Evolutionary conservation across 2,113 vertebrate species (phyloP), one percentile per base, ranked within the genome.

Genomic region (western clawed frog (Xenopus tropicalis)): DNA sequence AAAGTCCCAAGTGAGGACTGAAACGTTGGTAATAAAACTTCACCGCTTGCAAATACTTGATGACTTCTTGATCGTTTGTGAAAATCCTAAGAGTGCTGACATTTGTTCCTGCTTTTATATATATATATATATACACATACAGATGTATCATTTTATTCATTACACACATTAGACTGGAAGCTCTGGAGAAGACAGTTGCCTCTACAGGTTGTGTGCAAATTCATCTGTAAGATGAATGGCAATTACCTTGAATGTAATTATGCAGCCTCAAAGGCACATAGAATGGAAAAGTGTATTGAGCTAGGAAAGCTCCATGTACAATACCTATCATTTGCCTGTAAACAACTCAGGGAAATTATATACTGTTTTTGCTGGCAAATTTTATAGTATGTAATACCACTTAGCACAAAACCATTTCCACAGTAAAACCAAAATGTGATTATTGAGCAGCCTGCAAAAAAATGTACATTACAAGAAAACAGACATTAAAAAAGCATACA

Each of bases 251-350:
- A 42, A 43, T n/a, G 19, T 66, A 67, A 66, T 59, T 74, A 51
- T 56, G 52, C 64, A 66, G 57, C 71, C 62, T 66, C 43, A 22
- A 61, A 42, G 1, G 57, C 19, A 69, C 56, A 74, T 37, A 61
- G 65, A 66, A 61, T 37, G 48, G 25, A 52, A 37, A 43, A 52
- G 44, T 37, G 23, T 74, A 52, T 68, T 56, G 46, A 67, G 57
- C 56, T 0, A 21, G n/a, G 65, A 58, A 56, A 68, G 25, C 17
- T 21, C 1, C 23, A 23, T 52, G 1, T 61, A 68, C 43, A 68
- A 68, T 61, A 68, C 65, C 65, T 68, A 42, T 16, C 22, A 62
- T 43, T 23, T 43, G 22, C 21, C 42, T 37, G 72, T 16, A 62
- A 74, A 48, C 54, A 51, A 37, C 63, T 56, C 51, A 56, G 11